Conservation (phyloP, 1,140 invertebrate species). For the Brachystomella parvula region DNA sequence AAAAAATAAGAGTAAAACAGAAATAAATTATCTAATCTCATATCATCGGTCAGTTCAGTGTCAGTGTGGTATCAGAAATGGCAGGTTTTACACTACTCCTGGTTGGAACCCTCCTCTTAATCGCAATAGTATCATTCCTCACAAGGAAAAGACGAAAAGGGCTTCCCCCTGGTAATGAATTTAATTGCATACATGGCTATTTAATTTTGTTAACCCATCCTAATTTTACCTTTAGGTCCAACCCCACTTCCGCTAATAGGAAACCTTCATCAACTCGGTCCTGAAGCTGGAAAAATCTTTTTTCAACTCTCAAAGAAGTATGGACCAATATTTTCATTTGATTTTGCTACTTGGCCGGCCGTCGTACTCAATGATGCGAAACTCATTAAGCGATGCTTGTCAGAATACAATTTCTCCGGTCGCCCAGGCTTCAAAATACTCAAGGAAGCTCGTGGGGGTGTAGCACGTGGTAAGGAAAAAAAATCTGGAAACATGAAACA, state of each 20-base stretch:
- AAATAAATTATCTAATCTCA: too few species aligned
- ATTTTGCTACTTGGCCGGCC: slow-evolving; percentile 4
- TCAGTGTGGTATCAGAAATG: too few species aligned
- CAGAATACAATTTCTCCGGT: not conserved
- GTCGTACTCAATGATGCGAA: not conserved
- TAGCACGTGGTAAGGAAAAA: not conserved
- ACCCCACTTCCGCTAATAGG: not conserved
- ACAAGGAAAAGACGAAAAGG: too few species aligned
- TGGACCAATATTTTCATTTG: slow-evolving; percentile 14
- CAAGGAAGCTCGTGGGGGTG: not conserved
- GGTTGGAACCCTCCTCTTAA: too few species aligned
- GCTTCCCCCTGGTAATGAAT: too few species aligned
- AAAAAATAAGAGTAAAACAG: too few species aligned
- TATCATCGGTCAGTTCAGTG: too few species aligned
- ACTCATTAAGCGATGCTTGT: not conserved
- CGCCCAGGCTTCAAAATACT: not conserved
- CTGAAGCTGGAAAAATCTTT: not conserved
- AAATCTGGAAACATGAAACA: not conserved
- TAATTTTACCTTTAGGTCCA: not conserved
- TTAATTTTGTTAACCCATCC: too few species aligned
- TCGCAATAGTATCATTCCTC: too few species aligned
- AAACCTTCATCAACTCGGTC: not conserved
- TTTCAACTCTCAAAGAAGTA: not conserved
- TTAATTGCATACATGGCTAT: too few species aligned
- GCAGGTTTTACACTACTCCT: too few species aligned